Base-by-base conservation (phyloP, 2,888 invertebrate genomes). In the Eretmocerus hayati region DNA sequence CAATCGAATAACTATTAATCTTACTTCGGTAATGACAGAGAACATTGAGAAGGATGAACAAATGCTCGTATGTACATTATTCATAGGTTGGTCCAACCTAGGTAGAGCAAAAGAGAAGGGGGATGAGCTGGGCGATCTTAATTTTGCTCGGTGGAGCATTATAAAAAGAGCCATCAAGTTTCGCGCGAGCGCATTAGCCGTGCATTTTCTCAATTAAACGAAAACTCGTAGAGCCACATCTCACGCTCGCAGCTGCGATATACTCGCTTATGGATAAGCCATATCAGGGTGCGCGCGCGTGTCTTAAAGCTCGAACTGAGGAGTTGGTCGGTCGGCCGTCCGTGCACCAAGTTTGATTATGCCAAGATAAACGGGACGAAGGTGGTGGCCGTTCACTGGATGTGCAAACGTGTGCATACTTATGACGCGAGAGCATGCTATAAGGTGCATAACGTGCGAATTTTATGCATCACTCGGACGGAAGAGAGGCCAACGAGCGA, bases 181-280 rank as follows among this genome's bases (percentile, higher is more conserved):
- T 19, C 18, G 32, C 26, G 39, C 22, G 33, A 2, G 38, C 20
- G 45, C 37, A 45, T 50, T 41, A 37, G 23, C 22, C 15, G 30
- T 33, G 33, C 26, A 48, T 48, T 48, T 48, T 43, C 41, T 42
- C 45, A 50, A 50, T 46, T 50, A 50, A 50, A 45, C 23, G 50
- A 42, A 50, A 45, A 42, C 49, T 19, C n/a, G n/a, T n/a, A n/a
- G n/a, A n/a, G n/a, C n/a, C n/a, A n/a, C n/a, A n/a, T n/a, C n/a
- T n/a, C n/a, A n/a, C n/a, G 45, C 41, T 9, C 16, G 15, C 35
- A 9, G 13, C 41, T 30, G 21, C 18, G 15, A 15, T 8, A 2
- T 22, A 23, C n/a, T n/a, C 23, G 19, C 8, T n/a, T 21, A 26
- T 26, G 26, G n/a, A n/a, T n/a, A n/a, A n/a, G n/a, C 6, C 11